Percentiles rank a stretch among this genome's conserved stretches.
Evolutionary conservation across 1,140 invertebrate species (phyloP).

Genomic region (Drosophila nasuta): DNA sequence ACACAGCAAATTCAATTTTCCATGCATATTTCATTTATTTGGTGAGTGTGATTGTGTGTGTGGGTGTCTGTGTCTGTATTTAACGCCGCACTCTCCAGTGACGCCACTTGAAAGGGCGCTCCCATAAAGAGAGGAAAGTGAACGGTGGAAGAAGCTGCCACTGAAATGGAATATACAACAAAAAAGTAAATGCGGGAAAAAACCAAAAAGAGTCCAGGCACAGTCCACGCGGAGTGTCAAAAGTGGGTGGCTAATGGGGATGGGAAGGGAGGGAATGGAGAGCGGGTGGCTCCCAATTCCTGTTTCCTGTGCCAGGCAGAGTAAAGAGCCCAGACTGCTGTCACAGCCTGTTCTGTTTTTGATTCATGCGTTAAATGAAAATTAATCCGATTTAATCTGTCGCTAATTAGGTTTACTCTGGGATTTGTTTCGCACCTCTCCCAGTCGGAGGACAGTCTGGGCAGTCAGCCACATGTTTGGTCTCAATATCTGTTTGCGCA

Average conservation of each 20-base stretch:
- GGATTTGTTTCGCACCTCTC: constrained; percentile 78
- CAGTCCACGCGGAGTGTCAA: neutral
- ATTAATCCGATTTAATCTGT: constrained; percentile 84
- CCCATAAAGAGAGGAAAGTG: neutral
- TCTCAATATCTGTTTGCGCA: constrained; percentile 30
- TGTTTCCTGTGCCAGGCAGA: constrained; percentile 59
- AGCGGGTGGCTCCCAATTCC: constrained; percentile 15
- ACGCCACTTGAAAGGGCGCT: constrained; percentile 34
- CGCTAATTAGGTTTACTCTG: constrained; percentile 83
- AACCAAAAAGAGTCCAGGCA: constrained; percentile 17
- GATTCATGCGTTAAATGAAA: constrained; percentile 83
- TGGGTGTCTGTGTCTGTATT: constrained; percentile 52
- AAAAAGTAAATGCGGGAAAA: constrained; percentile 39
- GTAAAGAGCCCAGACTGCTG: constrained; percentile 35
- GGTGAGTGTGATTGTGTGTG: constrained; percentile 45
- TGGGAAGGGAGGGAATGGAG: neutral
- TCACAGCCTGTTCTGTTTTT: constrained; percentile 72
- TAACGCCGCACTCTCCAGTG: constrained; percentile 62
- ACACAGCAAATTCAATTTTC: constrained; percentile 69
- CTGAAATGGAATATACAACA: constrained; percentile 9
- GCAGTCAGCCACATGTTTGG: constrained; percentile 31
- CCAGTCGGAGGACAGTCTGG: neutral
- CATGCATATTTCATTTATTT: constrained; percentile 72
- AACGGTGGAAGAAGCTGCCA: neutral
- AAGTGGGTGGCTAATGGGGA: neutral